These are phyloP conservation scores for Aspidiotus rigidus DNA, from an alignment of 2,888 invertebrate genomes.

Conservation along the genomic window DNA sequence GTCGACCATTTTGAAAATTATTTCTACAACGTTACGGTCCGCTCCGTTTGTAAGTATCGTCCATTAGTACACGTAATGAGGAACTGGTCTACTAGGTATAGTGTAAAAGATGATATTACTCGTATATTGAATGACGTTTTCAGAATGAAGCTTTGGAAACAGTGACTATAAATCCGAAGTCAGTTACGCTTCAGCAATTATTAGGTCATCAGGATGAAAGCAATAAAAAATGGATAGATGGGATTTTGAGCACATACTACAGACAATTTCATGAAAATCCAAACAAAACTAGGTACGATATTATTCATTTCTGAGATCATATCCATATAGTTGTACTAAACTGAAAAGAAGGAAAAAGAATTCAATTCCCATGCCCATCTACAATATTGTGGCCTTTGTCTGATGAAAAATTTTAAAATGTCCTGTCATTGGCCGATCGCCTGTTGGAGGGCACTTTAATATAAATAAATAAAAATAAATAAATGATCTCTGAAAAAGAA, in stretches of 20 bases:
- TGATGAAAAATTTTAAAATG: no score
- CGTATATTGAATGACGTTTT: neutral
- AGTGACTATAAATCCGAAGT: conserved; percentile 84
- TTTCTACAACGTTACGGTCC: neutral
- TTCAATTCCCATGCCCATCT: neutral
- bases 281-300: conserved; percentile 59
- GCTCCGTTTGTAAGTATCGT: no score
- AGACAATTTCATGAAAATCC: conserved; percentile 67
- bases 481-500: no score
- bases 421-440: no score
- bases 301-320: no score
- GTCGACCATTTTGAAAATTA: conserved; percentile 5
- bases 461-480: no score
- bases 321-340: neutral
- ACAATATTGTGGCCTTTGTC: no score
- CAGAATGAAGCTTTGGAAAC: conserved; percentile 50
- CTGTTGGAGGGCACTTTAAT: no score
- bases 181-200: conserved; percentile 88
- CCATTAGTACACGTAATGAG: no score
- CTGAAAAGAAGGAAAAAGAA: neutral
- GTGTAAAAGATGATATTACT: no score
- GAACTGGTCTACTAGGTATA: no score
- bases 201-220: conserved; percentile 90
- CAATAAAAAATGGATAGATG: conserved; percentile 91
- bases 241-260: conserved; percentile 74